These are phyloP conservation scores for Montipora sp. DNA, from an alignment of 64 coral and sea anemone species.

Conservation along the genomic window DNA sequence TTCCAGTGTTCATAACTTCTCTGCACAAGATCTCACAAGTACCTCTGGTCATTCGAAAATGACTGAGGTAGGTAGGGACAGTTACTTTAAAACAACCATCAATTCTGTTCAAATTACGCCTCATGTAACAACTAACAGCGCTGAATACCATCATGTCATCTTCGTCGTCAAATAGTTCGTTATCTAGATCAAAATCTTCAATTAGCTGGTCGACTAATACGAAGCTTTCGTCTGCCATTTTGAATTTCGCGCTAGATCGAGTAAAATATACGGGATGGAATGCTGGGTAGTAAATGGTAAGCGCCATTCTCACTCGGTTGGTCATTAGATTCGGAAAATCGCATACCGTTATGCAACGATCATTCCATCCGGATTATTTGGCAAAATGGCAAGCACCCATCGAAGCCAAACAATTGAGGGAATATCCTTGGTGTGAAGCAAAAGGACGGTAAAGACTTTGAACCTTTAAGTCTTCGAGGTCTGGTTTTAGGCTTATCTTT, in stretches of 20 bases:
- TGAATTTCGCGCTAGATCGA: too few species aligned
- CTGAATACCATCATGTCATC: conserved; percentile 22
- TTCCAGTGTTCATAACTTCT: conserved; percentile 59
- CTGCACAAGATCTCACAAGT: conserved; percentile 57
- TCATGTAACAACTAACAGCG: conserved; percentile 28
- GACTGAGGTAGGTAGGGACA: neutral
- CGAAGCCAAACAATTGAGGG: too few species aligned
- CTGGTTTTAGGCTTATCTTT: too few species aligned
- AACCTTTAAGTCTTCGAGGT: too few species aligned
- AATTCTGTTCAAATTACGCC: conserved; percentile 42
- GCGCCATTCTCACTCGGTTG: conserved; percentile 3
- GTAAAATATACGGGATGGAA: neutral
- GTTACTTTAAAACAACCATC: conserved; percentile 19
- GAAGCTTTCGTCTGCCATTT: too few species aligned
- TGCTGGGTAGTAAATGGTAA: neutral
- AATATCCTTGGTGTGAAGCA: too few species aligned
- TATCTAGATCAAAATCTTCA: conserved; percentile 27
- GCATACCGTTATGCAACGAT: neutral
- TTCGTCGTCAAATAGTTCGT: conserved; percentile 28
- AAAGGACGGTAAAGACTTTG: too few species aligned
- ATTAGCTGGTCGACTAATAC: too few species aligned
- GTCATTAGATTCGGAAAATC: conserved; percentile 1
- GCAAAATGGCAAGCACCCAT: conserved; percentile 24
- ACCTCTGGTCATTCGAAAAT: neutral
- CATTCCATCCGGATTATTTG: neutral